A percentile compares a stretch with the other conserved stretches of the same genome.
Conservation (phyloP, 2,888 invertebrate genomes). For the Fragum fragum region DNA sequence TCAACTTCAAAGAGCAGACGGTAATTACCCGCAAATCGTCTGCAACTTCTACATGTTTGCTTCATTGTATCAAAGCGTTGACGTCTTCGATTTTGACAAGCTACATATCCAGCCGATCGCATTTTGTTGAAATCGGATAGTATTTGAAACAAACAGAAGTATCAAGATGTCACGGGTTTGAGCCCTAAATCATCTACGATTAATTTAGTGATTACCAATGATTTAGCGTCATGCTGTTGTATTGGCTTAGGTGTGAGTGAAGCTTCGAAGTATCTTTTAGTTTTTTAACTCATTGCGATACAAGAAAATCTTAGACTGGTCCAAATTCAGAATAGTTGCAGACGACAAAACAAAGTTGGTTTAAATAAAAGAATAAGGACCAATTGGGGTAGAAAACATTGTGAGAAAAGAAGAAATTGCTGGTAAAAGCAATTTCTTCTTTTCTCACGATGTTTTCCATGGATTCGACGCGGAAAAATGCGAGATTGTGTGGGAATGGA, state of each 20-base stretch:
- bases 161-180: neutral
- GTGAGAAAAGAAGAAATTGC: no score
- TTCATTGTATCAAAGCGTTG: constrained; percentile 56
- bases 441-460: no score
- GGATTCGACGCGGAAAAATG: no score
- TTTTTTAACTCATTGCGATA: no score
- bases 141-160: constrained; percentile 25
- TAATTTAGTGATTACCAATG: neutral
- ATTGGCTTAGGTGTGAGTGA: neutral
- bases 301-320: no score
- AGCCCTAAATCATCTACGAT: neutral
- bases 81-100: constrained; percentile 32
- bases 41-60: constrained; percentile 44
- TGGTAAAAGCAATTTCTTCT: no score
- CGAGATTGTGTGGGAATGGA: no score
- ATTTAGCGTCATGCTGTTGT: neutral
- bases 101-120: neutral
- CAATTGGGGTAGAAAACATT: no score
- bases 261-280: no score
- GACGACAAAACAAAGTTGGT: no score
- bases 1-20: constrained; percentile 36
- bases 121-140: constrained; percentile 4
- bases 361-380: no score
- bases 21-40: constrained; percentile 40
- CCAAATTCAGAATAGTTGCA: no score